These are phyloP conservation scores for Illadopsis cleaveri DNA, from an alignment of 2,113 vertebrate species.

Conservation along the genomic window DNA sequence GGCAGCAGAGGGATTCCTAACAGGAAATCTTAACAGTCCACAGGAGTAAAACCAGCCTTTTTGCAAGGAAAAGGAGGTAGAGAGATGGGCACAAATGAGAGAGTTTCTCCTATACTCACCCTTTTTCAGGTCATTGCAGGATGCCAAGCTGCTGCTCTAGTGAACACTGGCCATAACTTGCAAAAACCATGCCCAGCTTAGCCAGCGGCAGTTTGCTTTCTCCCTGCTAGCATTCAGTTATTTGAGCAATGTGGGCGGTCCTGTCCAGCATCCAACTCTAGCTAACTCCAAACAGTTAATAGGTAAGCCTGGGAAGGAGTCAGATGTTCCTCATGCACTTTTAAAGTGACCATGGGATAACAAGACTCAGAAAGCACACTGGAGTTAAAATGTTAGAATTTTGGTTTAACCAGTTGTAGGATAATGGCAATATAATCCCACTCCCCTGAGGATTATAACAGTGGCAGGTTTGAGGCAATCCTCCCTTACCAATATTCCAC, in stretches of 20 bases:
- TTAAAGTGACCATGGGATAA: background rate
- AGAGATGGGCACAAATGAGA: background rate
- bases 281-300: background rate
- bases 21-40: background rate
- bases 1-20: background rate
- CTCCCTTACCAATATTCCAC: background rate
- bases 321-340: background rate
- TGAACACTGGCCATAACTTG: background rate
- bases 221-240: background rate
- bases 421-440: background rate
- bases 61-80: background rate
- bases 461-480: background rate
- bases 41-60: background rate
- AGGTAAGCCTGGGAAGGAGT: background rate
- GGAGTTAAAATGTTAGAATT: background rate
- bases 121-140: background rate
- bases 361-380: background rate
- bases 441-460: background rate
- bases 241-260: background rate
- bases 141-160: background rate
- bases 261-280: background rate
- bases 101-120: background rate
- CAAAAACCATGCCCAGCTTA: background rate
- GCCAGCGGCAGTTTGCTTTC: background rate
- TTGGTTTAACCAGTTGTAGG: background rate